Conservation (phyloP, 2,113 vertebrate genomes). For the Perca schrenkii region DNA sequence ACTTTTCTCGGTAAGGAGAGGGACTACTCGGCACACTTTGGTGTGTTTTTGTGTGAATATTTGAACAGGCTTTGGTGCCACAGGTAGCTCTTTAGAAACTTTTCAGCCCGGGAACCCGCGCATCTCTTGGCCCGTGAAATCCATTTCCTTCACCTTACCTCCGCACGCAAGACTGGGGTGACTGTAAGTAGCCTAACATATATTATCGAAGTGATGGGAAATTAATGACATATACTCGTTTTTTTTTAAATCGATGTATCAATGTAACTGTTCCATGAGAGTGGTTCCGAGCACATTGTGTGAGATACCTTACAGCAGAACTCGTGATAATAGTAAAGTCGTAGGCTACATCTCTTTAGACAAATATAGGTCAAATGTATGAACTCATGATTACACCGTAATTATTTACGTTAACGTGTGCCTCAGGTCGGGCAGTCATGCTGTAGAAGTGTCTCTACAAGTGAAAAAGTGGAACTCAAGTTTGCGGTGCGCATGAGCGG, state of each 20-base stretch:
- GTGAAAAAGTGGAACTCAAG: constrained; percentile 59
- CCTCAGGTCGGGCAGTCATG: constrained; percentile 73
- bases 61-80: constrained; percentile 22
- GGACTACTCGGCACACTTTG: constrained; percentile 72
- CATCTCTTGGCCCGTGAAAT: constrained; percentile 17
- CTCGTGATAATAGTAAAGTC: neutral
- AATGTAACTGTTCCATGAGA: neutral
- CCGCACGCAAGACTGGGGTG: neutral
- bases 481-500: constrained; percentile 71
- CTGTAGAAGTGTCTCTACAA: constrained; percentile 59
- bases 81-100: constrained; percentile 10
- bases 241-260: no score
- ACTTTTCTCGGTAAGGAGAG: constrained; percentile 76
- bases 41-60: constrained; percentile 42
- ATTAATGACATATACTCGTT: neutral
- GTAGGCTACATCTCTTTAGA: neutral
- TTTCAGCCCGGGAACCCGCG: constrained; percentile 25
- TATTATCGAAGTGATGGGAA: neutral
- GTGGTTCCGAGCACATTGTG: neutral
- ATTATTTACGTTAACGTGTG: neutral
- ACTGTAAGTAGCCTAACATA: constrained; percentile 49
- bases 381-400: neutral
- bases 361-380: neutral
- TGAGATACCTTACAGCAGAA: neutral
- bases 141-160: neutral